phyloP scores from a whole-genome alignment of 1,140 invertebrate genomes.

The Asobara japonica region DNA sequence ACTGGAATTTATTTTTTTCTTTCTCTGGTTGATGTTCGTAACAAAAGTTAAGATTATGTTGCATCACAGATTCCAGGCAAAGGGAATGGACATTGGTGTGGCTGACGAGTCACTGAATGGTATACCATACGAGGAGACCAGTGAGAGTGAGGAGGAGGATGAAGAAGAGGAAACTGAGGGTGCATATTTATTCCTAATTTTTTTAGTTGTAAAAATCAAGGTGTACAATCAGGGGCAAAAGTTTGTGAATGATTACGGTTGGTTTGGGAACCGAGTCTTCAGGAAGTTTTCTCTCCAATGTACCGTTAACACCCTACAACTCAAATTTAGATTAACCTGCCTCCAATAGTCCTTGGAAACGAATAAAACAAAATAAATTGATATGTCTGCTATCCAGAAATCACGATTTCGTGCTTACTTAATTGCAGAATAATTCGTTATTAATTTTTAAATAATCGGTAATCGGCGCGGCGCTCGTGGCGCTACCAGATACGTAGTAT shows the following conservation, averaged over 20 bases:
- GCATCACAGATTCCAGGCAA: slow-evolving; percentile 76
- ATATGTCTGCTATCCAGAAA: no score
- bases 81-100: slow-evolving; percentile 83
- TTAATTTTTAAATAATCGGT: no score
- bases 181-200: slow-evolving; percentile 36
- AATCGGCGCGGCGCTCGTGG: no score
- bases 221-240: not conserved
- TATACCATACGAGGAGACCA: slow-evolving; percentile 72
- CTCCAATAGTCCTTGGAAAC: no score
- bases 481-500: no score
- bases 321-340: no score
- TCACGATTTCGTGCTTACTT: no score
- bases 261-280: no score
- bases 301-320: no score
- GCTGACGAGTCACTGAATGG: slow-evolving; percentile 80
- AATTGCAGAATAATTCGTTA: no score
- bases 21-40: slow-evolving; percentile 1
- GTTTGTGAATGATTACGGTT: not conserved
- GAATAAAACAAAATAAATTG: no score
- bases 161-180: slow-evolving; percentile 70
- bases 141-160: slow-evolving; percentile 70
- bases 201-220: slow-evolving; percentile 4
- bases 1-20: slow-evolving; percentile 31
- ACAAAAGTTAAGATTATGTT: slow-evolving; percentile 26
- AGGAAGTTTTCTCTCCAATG: no score